Percentiles rank a stretch among this genome's conserved stretches.
Evolutionary conservation across 2,797 vertebrate genomes (phyloP).

Genomic region (Cetoscarus ocellatus): DNA sequence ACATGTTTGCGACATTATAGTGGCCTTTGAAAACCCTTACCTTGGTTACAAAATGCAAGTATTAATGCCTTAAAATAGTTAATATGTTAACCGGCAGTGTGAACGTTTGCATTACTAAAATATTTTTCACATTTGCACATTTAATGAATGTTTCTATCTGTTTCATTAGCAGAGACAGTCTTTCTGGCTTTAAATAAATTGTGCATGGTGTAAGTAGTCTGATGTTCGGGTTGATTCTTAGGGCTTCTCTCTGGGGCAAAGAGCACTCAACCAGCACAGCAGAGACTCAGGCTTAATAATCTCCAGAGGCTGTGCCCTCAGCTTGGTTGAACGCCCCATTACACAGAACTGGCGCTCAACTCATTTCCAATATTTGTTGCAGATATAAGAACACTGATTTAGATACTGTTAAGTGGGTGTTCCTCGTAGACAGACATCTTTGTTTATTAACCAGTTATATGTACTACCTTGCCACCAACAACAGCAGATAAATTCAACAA

Average conservation of each 20-base stretch:
- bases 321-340: constrained; percentile 13
- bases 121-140: constrained; percentile 9
- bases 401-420: neutral
- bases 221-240: neutral
- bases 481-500: too few species aligned
- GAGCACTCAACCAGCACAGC: neutral
- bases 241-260: neutral
- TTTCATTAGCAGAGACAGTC: constrained; percentile 1
- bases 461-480: too few species aligned
- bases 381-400: neutral
- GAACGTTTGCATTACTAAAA: neutral
- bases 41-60: too few species aligned
- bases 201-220: constrained; percentile 7
- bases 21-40: too few species aligned
- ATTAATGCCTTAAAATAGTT: too few species aligned
- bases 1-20: too few species aligned
- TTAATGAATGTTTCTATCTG: neutral
- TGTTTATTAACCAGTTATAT: neutral
- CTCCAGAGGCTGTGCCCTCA: constrained; percentile 16
- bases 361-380: constrained; percentile 7
- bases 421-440: neutral
- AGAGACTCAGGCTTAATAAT: constrained; percentile 21
- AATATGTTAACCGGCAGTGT: neutral
- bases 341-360: constrained; percentile 9
- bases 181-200: neutral